Evolutionary conservation across 2,888 invertebrate genomes (phyloP), one percentile per base, ranked within the genome.

Genomic region (Agapetus fuscipes): DNA sequence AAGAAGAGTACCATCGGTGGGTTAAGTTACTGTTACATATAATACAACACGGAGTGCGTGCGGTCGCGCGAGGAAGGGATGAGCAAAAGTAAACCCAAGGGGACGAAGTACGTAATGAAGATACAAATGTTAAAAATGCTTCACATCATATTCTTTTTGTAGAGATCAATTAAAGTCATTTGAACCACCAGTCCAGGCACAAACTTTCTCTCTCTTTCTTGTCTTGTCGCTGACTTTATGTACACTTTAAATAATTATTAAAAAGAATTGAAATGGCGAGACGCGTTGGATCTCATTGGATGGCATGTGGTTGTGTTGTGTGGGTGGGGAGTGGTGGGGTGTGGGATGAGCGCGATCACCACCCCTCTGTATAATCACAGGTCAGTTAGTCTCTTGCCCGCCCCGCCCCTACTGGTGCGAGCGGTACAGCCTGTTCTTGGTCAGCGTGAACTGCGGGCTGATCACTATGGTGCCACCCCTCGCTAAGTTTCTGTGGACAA

Each of bases 341-440:
- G 7, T 27, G 7, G 24, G 24, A 9, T 5, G 24, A 24, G 24
- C 6, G 24, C 24, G 24, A 24, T 24, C 24, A 24, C 14, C 33
- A 12, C 33, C 33, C 24, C 16, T 16, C 34, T 25, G 16, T 15
- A 9, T 14, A 17, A 37, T 43, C 40, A 43, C n/a, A n/a, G n/a
- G n/a, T n/a, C n/a, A n/a, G n/a, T n/a, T n/a, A n/a, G n/a, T n/a
- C n/a, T n/a, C n/a, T n/a, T n/a, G n/a, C n/a, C n/a, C n/a, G n/a
- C n/a, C 14, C 32, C 34, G n/a, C 58, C 69, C 66, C 52, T 75
- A 71, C 58, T 74, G 76, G 57, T 76, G 77, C 55, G 83, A 82
- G 57, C 87, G 74, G 73, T 90, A 91, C 54, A 93, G 71, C 68
- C 91, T 91, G 65, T 87, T 88, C 74, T 93, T 93, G 62, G 83